Conservation (phyloP, 2,113 vertebrate genomes). For the Connochaetes taurinus region DNA sequence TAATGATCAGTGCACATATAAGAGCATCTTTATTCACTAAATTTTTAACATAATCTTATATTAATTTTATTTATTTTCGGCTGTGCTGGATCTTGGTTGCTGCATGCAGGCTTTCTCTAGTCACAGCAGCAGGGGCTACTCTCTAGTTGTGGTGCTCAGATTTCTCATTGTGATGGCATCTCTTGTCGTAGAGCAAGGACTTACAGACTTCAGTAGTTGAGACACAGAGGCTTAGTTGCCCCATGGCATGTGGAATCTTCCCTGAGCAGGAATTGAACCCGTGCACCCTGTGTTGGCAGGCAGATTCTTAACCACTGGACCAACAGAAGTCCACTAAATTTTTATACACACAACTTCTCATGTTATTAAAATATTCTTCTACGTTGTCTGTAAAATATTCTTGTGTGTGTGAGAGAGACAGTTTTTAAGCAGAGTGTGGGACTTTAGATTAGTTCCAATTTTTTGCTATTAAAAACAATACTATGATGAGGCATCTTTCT, state of each 20-base stretch:
- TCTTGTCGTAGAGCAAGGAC: neutral
- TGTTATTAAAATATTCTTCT: constrained; percentile 11
- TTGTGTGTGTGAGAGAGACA: neutral
- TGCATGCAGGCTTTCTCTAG: neutral
- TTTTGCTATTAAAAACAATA: constrained; percentile 46
- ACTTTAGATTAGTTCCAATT: neutral
- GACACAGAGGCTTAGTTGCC: neutral
- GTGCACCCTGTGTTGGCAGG: neutral
- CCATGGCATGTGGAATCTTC: neutral
- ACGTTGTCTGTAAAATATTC: neutral
- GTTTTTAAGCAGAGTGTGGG: neutral
- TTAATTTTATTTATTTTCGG: neutral
- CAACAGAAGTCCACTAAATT: neutral
- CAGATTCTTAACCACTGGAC: neutral
- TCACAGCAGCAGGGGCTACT: neutral
- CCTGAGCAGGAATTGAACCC: neutral
- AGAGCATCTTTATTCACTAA: neutral
- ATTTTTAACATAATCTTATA: neutral
- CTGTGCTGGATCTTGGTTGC: neutral
- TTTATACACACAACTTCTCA: neutral
- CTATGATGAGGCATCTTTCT: neutral
- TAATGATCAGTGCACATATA: neutral
- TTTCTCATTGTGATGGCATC: neutral
- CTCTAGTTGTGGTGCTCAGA: neutral
- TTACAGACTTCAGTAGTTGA: neutral